Evolutionary conservation across 2,113 vertebrate species (phyloP), one percentile per base, ranked within the genome.

Genomic region (Sorex fumeus): DNA sequence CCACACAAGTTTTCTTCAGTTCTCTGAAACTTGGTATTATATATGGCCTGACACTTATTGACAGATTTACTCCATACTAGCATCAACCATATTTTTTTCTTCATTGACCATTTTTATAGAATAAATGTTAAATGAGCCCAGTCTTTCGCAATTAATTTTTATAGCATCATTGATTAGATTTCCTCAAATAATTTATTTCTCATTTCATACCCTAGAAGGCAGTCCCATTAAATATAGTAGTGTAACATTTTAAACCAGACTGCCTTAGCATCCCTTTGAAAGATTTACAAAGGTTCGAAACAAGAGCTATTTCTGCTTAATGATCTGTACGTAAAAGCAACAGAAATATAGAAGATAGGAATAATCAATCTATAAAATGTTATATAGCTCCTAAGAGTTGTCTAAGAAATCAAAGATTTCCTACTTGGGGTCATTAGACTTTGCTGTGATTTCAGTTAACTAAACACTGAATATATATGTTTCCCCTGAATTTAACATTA

Each of bases 131-230:
- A 96, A 97, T 89, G 95, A 96, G 66, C 69, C 84, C 47, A 84
- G 77, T 64, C 86, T 95, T 95, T 70, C 69, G 90, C 95, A 94
- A 92, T 97, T 96, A 95, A 94, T 94, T 97, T 96, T 97, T 96
- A 94, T 47, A 94, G 80, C 87, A 86, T 87, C 92, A 94, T 95
- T 95, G 95, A 97, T 94, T 96, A 95, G 92, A 87, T 94, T 96
- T 88, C 72, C 81, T 91, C 71, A 79, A 95, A 94, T 95, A 96
- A 96, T 95, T 94, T 94, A 95, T 91, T 88, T 93, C 87, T 94
- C 69, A 91, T 79, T 92, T 91, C 87, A 77, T 84, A 91, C 40
- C 25, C 92, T 93, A 47, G 83, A 88, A 93, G 72, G 92, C 90
- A 97, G 96, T 92, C 78, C n/a, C 92, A 91, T 95, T 96, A 95